Evolutionary conservation across 2,797 vertebrate species (phyloP), one percentile per base, ranked within the genome.

Genomic region (Sphaeramia orbicularis): DNA sequence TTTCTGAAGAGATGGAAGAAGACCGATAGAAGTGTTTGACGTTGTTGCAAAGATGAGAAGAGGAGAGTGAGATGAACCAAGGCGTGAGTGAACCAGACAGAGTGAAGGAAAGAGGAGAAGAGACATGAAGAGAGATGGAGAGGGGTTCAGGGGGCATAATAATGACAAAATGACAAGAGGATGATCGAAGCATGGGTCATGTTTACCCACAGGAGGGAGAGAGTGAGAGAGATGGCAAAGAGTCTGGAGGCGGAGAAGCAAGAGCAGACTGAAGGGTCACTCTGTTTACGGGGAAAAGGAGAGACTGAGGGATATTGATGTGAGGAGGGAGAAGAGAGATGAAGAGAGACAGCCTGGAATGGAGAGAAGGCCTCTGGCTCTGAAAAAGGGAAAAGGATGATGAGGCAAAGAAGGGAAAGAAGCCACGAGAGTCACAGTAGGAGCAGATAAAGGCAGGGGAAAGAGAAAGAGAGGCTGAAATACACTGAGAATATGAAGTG

Each of bases 81-180:
- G 53, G 69, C 62, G 78, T 66, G 66, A 74, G 55, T n/a, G 37
- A 60, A 49, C 71, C 73, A 80, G 60, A 71, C 16, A 8, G 45
- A 74, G 48, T 0, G 30, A 56, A 36, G 14, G 56, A 58, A 47
- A 42, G 74, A 66, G 49, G 56, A 65, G 71, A 71, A 51, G 57
- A 44, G 55, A 61, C 56, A 38, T 40, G 27, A 48, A 68, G 68
- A 67, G 78, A 80, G 72, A 81, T 65, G 59, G 74, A 76, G 72
- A 69, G 49, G 43, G 65, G 80, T 86, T 83, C 71, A 71, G 80
- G 82, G 81, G 81, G 83, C 71, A 84, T 67, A 83, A 86, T 86
- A 81, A 90, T 89, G 88, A 91, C 88, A 86, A 89, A 89, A 86
- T 80, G 89, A 89, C 83, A 87, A 84, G 81, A 74, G 75, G 80